Evolutionary conservation across 2,888 invertebrate genomes (phyloP).

Genomic region (Antheraea yamamai): DNA sequence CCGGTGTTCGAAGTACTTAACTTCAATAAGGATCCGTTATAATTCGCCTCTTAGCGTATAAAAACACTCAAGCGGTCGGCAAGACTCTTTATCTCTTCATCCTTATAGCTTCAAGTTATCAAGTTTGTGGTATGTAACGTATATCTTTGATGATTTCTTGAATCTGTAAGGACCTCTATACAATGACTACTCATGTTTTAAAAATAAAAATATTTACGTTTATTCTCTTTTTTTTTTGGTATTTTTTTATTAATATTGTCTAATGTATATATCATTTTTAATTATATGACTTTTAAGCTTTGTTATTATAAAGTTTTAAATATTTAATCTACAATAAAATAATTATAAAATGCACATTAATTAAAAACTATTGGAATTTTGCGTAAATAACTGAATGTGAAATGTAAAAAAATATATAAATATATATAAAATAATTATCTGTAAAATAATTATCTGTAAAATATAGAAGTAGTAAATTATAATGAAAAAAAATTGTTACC

Average conservation of each 20-base stretch:
- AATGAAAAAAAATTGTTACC: not conserved
- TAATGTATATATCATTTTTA: not conserved
- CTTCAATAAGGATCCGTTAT: constrained; percentile 43
- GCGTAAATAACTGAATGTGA: not conserved
- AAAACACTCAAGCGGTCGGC: constrained; percentile 36
- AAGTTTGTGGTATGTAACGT: not conserved
- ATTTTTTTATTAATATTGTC: not conserved
- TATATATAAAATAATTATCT: too few relatives aligned
- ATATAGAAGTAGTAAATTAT: not conserved
- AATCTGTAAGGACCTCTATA: not conserved
- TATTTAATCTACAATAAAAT: not conserved
- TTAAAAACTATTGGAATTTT: not conserved
- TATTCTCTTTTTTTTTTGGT: not conserved
- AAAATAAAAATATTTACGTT: not conserved
- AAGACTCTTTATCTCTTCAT: constrained; percentile 40
- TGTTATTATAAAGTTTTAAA: not conserved
- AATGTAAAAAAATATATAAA: too few relatives aligned
- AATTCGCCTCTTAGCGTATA: constrained; percentile 52
- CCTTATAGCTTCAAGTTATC: constrained; percentile 27
- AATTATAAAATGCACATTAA: not conserved
- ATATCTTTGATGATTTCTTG: not conserved
- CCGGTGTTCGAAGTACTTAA: constrained; percentile 51
- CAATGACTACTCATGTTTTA: not conserved
- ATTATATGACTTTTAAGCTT: not conserved
- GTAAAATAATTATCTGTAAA: not conserved